Conservation (phyloP, 2,888 invertebrate genomes). For the Aricia artaxerxes region DNA sequence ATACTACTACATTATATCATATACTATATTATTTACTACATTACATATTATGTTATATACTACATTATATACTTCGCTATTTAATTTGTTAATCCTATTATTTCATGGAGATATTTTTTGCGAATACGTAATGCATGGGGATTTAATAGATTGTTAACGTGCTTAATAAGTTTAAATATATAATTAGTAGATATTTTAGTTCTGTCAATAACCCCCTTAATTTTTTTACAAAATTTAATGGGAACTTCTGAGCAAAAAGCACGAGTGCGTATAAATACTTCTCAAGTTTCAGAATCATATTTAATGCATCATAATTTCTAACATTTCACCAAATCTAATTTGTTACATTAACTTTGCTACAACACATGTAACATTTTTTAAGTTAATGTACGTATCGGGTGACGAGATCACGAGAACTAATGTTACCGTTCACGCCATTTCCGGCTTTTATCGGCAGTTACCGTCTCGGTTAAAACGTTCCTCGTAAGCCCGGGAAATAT, state of each 20-base stretch:
- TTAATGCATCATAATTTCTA: not conserved
- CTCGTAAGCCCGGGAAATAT: slow-evolving; percentile 39
- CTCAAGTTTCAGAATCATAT: too few relatives aligned
- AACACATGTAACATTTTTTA: slow-evolving; percentile 37
- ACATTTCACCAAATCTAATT: not conserved
- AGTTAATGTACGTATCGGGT: slow-evolving; percentile 58
- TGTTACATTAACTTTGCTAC: slow-evolving; percentile 19
- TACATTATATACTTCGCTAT: not conserved
- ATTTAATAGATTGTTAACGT: too few relatives aligned
- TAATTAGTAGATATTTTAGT: too few relatives aligned
- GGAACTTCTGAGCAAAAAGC: too few relatives aligned
- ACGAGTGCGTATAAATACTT: too few relatives aligned
- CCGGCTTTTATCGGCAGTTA: slow-evolving; percentile 59
- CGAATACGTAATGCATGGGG: not conserved
- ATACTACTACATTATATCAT: too few relatives aligned
- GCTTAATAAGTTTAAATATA: too few relatives aligned
- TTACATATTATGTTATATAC: too few relatives aligned
- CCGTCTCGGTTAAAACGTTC: slow-evolving; percentile 49
- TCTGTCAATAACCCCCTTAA: too few relatives aligned
- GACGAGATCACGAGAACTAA: slow-evolving; percentile 66
- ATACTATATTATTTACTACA: too few relatives aligned
- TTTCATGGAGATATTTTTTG: not conserved
- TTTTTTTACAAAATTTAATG: too few relatives aligned
- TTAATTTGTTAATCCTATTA: not conserved
- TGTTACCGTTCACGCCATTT: slow-evolving; percentile 72